phyloP scores from a whole-genome alignment of 2,113 vertebrate genomes.

The Strix aluco region DNA sequence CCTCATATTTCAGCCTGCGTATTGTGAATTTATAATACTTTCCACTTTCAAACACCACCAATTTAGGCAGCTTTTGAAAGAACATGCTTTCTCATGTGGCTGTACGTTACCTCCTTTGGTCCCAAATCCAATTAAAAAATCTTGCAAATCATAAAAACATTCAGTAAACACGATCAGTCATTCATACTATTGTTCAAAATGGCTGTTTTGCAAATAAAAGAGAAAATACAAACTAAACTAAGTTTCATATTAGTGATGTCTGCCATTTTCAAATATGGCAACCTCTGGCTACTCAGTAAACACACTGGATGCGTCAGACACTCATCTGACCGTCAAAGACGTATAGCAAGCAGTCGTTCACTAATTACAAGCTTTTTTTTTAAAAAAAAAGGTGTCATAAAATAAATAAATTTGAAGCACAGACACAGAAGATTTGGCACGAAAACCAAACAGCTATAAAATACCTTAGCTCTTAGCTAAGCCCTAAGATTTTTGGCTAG shows the following conservation, averaged over 20 bases:
- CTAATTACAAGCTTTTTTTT: neutral
- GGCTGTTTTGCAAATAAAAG: neutral
- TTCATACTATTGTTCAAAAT: neutral
- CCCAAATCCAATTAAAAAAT: neutral
- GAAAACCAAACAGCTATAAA: neutral
- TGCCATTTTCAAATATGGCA: neutral
- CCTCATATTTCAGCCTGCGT: neutral
- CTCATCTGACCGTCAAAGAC: neutral
- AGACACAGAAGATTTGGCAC: neutral
- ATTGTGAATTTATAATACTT: neutral
- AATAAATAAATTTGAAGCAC: neutral
- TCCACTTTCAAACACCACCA: neutral
- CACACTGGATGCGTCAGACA: neutral
- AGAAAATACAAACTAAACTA: neutral
- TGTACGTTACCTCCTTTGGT: neutral
- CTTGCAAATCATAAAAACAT: neutral
- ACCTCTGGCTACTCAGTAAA: neutral
- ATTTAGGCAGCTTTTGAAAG: neutral
- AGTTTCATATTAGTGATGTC: neutral
- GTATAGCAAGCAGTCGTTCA: neutral
- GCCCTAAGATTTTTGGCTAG: neutral
- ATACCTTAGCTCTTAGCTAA: neutral
- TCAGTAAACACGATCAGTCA: neutral
- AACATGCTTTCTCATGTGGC: neutral
- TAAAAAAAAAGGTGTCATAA: neutral